Base-by-base conservation (phyloP, 2,113 vertebrate genomes). In the Melierax canorus region DNA sequence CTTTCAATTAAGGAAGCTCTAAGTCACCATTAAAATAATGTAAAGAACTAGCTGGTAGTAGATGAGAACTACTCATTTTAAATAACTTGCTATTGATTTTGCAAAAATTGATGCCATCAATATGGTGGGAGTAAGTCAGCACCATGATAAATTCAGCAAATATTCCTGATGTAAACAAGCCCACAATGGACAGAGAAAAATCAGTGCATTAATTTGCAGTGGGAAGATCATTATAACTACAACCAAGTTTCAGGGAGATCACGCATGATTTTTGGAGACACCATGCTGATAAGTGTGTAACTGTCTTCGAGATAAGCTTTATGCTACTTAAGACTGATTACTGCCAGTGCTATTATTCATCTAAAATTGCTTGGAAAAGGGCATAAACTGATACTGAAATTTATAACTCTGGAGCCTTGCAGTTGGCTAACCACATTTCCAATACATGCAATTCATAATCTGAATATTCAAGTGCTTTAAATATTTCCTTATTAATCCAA, bases 261-360 rank as follows among this genome's bases (percentile, higher is more conserved):
- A 59, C 53, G 71, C 53, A 48, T 97, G 94, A 97, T 92, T 94
- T 94, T 90, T 90, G 91, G 56, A 96, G 93, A 78, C 93, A 85
- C 39, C 86, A 78, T 51, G 77, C 77, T 89, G 88, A 97, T 79
- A 64, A 91, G 76, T 95, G 80, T 93, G 80, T 93, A 97, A 97
- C 88, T 93, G 69, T 45, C 94, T 92, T 94, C 85, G 92, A 95
- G 81, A 82, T 95, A 92, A 95, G 55, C 76, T 92, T 94, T 97
- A 92, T 95, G 94, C 51, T 97, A 84, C 93, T 97, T 97, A 69
- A 91, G 93, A 88, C 55, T 92, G 89, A 97, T 97, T 96, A 93
- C 78, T 91, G 63, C 72, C 75, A 64, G 24, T 84, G 88, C 79
- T 91, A 34, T 81, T 93, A 88, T 90, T 90, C 45, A 76, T 76